phyloP scores from a whole-genome alignment of 2,888 invertebrate species.

The Anthrax anthrax region DNA sequence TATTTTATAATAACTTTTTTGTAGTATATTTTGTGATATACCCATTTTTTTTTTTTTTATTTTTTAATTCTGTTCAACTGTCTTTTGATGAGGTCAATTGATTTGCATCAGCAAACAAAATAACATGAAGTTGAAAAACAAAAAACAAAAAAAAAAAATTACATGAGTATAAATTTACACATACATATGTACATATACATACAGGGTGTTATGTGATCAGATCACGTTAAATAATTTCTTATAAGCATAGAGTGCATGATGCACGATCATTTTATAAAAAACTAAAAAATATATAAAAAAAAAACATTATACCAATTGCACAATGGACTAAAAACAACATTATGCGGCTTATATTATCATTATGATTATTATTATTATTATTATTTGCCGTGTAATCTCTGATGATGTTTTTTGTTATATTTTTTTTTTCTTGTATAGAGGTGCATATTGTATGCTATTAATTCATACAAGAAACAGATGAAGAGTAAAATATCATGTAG shows the following conservation, averaged over 20 bases:
- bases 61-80: neutral
- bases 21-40: no score
- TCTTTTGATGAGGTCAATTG: slow-evolving; percentile 7
- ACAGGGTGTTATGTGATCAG: slow-evolving; percentile 5
- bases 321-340: slow-evolving; percentile 1
- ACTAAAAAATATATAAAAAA: neutral
- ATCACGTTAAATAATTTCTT: neutral
- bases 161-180: no score
- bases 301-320: neutral
- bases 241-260: slow-evolving; percentile 1
- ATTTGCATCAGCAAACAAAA: slow-evolving; percentile 5
- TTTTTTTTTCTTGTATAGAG: no score
- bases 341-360: no score
- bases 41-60: no score
- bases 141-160: no score
- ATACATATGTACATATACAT: neutral
- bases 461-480: no score
- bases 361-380: neutral
- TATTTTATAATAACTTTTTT: no score
- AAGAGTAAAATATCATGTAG: neutral
- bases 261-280: slow-evolving; percentile 6
- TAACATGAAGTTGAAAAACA: no score
- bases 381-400: neutral
- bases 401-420: neutral
- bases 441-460: no score